A percentile compares a stretch with the other conserved stretches of the same genome.
phyloP scores from a whole-genome alignment of 2,888 invertebrate genomes.

The Mesochorus sp. region DNA sequence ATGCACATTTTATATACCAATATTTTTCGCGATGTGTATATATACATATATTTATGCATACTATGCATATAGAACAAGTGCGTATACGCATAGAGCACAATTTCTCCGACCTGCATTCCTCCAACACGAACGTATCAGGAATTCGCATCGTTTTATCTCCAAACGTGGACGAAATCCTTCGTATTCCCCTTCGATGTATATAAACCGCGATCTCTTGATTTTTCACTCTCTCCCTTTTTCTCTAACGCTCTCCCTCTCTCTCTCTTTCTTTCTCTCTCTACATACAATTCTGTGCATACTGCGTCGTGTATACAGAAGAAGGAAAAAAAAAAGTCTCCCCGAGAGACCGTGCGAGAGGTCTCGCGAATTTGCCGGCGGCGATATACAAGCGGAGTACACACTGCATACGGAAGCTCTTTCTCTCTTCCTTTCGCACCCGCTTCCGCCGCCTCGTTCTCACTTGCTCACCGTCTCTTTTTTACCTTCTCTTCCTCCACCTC shows the following conservation, averaged over 20 bases:
- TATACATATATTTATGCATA: too few species aligned
- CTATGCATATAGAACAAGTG: not conserved
- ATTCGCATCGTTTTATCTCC: slow-evolving; percentile 54
- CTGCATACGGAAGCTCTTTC: slow-evolving; percentile 54
- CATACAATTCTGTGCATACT: not conserved
- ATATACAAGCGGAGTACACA: slow-evolving; percentile 13
- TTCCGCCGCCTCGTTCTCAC: slow-evolving; percentile 46
- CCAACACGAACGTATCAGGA: slow-evolving; percentile 1
- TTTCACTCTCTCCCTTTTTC: slow-evolving; percentile 1
- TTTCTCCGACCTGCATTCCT: slow-evolving; percentile 20
- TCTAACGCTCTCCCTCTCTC: not conserved
- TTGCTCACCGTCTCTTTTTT: slow-evolving; percentile 10
- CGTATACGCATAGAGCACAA: slow-evolving; percentile 2
- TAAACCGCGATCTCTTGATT: slow-evolving; percentile 9
- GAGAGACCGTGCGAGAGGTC: slow-evolving; percentile 60
- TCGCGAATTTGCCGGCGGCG: slow-evolving; percentile 57
- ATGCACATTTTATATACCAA: slow-evolving; percentile 7
- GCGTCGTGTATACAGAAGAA: slow-evolving; percentile 22
- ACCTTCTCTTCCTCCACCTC: slow-evolving; percentile 58
- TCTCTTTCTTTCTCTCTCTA: not conserved
- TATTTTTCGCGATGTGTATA: not conserved
- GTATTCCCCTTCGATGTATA: slow-evolving; percentile 45
- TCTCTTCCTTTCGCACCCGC: slow-evolving; percentile 41
- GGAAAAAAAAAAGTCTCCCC: slow-evolving; percentile 41
- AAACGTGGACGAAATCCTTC: slow-evolving; percentile 50